Percentiles rank a stretch among this genome's conserved stretches.
Conservation (phyloP, 2,797 vertebrate species). For the Rhynchonycteris naso region DNA sequence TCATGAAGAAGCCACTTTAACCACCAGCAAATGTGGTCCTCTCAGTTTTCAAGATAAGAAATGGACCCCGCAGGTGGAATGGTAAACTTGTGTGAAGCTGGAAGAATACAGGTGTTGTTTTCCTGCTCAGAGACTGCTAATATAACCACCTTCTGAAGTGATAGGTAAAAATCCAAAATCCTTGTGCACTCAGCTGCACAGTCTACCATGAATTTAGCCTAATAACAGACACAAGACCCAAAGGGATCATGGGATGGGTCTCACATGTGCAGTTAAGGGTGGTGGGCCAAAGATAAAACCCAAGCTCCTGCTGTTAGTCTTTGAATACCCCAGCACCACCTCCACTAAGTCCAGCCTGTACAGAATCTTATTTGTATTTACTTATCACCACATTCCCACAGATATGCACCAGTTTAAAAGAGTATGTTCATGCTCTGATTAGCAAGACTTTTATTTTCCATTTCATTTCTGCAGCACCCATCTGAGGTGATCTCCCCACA, state of each 20-base stretch:
- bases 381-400: not conserved
- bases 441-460: not conserved
- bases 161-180: not conserved
- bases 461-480: not conserved
- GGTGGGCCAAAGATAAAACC: not conserved
- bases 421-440: not conserved
- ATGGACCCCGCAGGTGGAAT: not conserved
- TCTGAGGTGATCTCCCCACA: not conserved
- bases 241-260: no score
- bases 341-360: not conserved
- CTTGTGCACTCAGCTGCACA: no score
- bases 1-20: not conserved
- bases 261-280: not conserved
- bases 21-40: not conserved
- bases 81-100: not conserved
- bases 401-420: not conserved
- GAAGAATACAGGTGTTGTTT: not conserved
- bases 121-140: not conserved
- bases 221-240: not conserved
- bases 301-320: not conserved
- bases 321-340: no score
- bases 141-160: not conserved
- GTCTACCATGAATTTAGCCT: not conserved
- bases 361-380: not conserved
- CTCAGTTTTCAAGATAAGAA: not conserved